Percentiles rank a stretch among this genome's conserved stretches.
These are phyloP conservation scores for Crotalus tigris DNA, from an alignment of 2,113 vertebrate genomes.

Conservation along the genomic window DNA sequence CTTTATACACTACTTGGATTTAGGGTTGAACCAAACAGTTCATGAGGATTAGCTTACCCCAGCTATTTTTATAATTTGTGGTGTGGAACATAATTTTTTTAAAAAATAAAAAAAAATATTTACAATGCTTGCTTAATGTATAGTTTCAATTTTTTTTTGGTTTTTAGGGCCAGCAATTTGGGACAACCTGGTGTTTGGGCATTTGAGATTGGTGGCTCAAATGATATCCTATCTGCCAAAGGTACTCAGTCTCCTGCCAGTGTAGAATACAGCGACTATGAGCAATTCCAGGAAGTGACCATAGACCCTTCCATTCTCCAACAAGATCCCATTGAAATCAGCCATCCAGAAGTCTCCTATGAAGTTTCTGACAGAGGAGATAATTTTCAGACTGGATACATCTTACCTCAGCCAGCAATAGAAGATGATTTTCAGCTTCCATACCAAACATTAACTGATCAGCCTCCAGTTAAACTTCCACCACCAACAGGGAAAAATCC, in stretches of 20 bases:
- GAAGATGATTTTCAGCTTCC: conserved; percentile 40
- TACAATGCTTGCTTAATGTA: not conserved
- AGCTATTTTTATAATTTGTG: not conserved
- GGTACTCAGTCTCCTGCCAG: conserved; percentile 53
- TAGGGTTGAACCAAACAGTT: not conserved
- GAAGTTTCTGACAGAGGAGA: conserved; percentile 49
- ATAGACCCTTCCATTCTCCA: conserved; percentile 45
- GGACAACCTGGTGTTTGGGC: conserved; percentile 86
- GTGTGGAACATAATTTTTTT: not conserved
- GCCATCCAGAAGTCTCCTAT: conserved; percentile 42
- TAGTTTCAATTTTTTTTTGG: conserved; percentile 18
- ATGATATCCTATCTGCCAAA: conserved; percentile 75
- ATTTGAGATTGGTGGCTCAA: conserved; percentile 83
- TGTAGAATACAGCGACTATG: conserved; percentile 43
- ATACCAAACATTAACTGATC: conserved; percentile 36
- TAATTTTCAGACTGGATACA: not conserved
- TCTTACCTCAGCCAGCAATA: conserved; percentile 21
- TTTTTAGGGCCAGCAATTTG: conserved; percentile 82
- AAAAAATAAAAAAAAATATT: not conserved
- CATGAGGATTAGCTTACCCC: not conserved
- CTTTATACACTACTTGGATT: not conserved
- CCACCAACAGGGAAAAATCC: conserved; percentile 55
- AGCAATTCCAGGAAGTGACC: conserved; percentile 54
- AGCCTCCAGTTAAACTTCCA: conserved; percentile 38
- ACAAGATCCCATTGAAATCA: conserved; percentile 57